phyloP scores from a whole-genome alignment of 2,113 vertebrate species.

The Neodon shergylaensis region DNA sequence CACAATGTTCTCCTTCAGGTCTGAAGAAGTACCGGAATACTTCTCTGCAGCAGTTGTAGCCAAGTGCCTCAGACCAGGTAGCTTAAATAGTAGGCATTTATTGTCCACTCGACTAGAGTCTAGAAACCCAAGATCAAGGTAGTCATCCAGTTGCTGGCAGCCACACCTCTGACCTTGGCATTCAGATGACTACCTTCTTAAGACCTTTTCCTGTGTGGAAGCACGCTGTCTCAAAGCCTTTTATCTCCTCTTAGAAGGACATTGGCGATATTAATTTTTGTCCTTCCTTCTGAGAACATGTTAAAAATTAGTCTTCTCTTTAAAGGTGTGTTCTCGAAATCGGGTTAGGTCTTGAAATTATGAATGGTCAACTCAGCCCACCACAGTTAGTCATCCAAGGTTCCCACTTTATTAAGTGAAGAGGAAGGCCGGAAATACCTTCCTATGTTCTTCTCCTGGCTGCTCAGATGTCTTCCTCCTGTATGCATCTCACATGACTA shows the following conservation, averaged over 20 bases:
- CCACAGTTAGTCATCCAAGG: neutral
- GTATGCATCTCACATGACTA: neutral
- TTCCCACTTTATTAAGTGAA: neutral
- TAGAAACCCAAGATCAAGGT: neutral
- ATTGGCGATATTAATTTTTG: neutral
- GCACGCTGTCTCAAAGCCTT: neutral
- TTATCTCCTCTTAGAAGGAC: neutral
- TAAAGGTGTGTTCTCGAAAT: constrained; percentile 24
- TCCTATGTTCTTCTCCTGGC: neutral
- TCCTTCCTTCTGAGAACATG: neutral
- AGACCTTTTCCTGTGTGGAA: neutral
- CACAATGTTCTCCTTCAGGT: neutral
- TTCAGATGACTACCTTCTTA: neutral
- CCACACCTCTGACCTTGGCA: neutral
- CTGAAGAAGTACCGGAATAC: neutral
- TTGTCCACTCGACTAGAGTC: neutral
- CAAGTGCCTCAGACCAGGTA: neutral
- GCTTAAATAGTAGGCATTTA: neutral
- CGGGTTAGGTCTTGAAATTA: neutral
- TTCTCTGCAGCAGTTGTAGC: neutral
- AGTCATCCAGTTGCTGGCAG: neutral
- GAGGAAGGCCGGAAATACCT: neutral
- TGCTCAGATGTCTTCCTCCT: neutral
- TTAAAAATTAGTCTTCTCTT: constrained; percentile 7
- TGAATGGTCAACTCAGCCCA: neutral